A percentile compares a stretch with the other conserved stretches of the same genome.
These are phyloP conservation scores for Thelaira solivaga DNA, from an alignment of 2,888 invertebrate species.

Conservation along the genomic window DNA sequence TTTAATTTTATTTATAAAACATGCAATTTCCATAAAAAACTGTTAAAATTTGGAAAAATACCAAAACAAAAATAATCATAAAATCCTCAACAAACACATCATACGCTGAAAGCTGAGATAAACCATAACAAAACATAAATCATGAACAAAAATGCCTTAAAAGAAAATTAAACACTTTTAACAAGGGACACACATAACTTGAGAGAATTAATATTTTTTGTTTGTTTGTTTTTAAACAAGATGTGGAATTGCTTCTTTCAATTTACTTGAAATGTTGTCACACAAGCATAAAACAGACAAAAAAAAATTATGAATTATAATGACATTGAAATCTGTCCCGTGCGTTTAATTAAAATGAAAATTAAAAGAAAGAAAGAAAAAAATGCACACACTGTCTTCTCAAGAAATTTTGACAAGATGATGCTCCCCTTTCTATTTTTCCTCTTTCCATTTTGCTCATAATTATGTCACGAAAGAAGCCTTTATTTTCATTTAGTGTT, in stretches of 20 bases:
- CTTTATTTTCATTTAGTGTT: conserved; percentile 44
- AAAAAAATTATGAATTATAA: conserved; percentile 58
- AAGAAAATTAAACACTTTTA: not conserved
- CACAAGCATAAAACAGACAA: not conserved
- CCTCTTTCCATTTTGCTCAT: not conserved
- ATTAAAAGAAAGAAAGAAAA: not conserved
- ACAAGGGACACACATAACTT: no score
- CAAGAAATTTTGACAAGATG: conserved; percentile 7
- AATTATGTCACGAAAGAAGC: conserved; percentile 35
- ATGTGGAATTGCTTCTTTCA: no score
- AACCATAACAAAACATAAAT: conserved; percentile 51
- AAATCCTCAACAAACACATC: conserved; percentile 22
- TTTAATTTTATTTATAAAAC: no score
- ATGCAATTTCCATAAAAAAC: no score
- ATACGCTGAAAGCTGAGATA: conserved; percentile 51
- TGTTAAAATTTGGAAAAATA: no score
- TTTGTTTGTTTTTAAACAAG: no score
- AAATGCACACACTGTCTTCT: not conserved
- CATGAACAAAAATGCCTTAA: conserved; percentile 1
- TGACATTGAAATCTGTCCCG: conserved; percentile 69
- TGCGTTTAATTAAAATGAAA: conserved; percentile 72
- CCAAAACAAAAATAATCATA: no score
- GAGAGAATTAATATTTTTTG: no score
- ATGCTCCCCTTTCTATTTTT: not conserved
- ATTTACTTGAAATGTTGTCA: conserved; percentile 49